Conservation (phyloP, 2,797 vertebrate genomes). For the Lagodon rhomboides region DNA sequence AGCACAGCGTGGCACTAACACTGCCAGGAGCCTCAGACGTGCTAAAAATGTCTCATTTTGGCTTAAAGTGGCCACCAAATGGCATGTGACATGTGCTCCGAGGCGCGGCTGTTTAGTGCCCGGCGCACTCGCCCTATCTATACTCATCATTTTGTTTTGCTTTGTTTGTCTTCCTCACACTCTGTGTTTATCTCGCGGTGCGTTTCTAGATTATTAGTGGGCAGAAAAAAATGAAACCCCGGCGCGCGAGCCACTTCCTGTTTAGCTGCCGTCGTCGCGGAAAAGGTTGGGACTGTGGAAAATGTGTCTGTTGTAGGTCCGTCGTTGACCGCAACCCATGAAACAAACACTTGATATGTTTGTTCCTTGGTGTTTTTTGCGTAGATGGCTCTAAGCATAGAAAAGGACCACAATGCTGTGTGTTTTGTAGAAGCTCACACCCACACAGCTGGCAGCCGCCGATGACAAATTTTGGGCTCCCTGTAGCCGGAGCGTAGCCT, state of each 20-base stretch:
- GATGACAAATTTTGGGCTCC: conserved; percentile 57
- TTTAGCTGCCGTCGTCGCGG: conserved; percentile 36
- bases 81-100: conserved; percentile 32
- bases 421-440: conserved; percentile 54
- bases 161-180: conserved; percentile 33
- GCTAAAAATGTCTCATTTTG: conserved; percentile 60
- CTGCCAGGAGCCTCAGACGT: conserved; percentile 52
- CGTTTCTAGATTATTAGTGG: conserved; percentile 40
- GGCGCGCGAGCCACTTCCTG: conserved; percentile 54
- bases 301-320: conserved; percentile 63
- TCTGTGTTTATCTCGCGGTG: conserved; percentile 14
- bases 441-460: conserved; percentile 59
- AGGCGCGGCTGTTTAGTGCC: conserved; percentile 41
- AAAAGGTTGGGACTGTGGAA: conserved; percentile 73
- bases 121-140: background rate
- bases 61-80: conserved; percentile 54
- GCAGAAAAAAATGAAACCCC: conserved; percentile 63
- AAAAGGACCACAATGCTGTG: conserved; percentile 43
- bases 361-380: conserved; percentile 56
- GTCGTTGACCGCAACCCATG: conserved; percentile 62
- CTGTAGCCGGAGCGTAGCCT: conserved; percentile 42
- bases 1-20: conserved; percentile 45
- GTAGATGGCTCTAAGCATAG: conserved; percentile 43
- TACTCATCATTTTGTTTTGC: conserved; percentile 33
- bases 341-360: conserved; percentile 66